phyloP scores from a whole-genome alignment of 2,113 vertebrate genomes.

The Indri indri region DNA sequence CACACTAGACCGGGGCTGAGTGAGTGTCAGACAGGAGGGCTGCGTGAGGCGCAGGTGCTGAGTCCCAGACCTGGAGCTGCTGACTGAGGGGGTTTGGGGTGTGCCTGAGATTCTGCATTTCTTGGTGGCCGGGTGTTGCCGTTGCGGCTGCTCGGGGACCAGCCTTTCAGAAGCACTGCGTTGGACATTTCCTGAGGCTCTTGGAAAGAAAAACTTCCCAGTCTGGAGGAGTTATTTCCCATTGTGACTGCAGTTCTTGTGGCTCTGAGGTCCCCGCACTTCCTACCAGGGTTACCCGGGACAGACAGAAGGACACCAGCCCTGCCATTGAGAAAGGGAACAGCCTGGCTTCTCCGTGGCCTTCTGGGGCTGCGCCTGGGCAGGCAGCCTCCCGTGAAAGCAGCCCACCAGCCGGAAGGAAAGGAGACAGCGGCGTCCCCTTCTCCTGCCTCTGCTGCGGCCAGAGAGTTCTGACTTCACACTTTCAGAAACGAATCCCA shows the following conservation, averaged over 20 bases:
- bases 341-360: background rate
- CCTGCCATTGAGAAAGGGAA: background rate
- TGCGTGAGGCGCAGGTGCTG: accelerated
- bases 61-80: background rate
- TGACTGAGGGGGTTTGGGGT: background rate
- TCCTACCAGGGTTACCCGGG: background rate
- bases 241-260: too few relatives aligned
- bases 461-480: background rate
- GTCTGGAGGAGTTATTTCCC: background rate
- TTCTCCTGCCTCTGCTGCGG: background rate
- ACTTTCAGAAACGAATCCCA: background rate
- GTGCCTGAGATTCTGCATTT: background rate
- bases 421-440: background rate
- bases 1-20: accelerated
- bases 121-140: background rate
- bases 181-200: background rate
- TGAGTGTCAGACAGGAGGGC: accelerated
- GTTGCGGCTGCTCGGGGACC: background rate
- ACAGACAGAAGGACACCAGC: too few relatives aligned
- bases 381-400: background rate
- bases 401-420: background rate
- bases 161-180: background rate
- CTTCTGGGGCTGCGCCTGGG: background rate
- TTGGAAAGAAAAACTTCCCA: background rate
- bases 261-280: background rate